Percentiles rank a stretch among this genome's conserved stretches.
Evolutionary conservation across 2,797 vertebrate genomes (phyloP).

Genomic region (Gorsachius magnificus): DNA sequence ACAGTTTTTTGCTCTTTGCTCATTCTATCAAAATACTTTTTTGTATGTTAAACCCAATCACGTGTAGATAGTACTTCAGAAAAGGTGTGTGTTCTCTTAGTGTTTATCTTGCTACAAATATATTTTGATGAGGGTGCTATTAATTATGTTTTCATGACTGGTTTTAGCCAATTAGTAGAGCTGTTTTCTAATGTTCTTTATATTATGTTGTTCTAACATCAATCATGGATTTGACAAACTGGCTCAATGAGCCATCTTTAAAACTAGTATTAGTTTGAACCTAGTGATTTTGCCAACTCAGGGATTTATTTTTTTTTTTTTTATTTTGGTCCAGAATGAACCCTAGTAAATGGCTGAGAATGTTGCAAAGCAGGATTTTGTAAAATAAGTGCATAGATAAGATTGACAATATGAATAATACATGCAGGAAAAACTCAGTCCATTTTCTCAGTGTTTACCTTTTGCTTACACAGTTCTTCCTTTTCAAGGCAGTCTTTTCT

Average conservation of each 20-base stretch:
- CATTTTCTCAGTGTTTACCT: not conserved
- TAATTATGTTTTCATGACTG: not conserved
- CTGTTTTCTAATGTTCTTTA: not conserved
- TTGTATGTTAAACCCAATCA: not conserved
- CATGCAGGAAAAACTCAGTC: not conserved
- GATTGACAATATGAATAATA: not conserved
- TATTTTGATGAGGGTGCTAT: not conserved
- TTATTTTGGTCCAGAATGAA: not conserved
- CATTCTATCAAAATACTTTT: not conserved
- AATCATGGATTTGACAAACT: not conserved
- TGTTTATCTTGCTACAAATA: not conserved
- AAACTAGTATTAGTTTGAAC: not conserved
- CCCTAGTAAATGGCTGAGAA: not conserved
- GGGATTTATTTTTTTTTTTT: not conserved
- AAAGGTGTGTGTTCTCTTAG: not conserved
- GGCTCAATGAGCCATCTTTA: not conserved
- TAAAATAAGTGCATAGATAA: not conserved
- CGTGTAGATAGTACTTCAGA: conserved; percentile 9
- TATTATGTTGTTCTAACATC: not conserved
- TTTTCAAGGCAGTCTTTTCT: not conserved
- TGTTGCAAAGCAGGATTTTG: not conserved
- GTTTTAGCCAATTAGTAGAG: not conserved
- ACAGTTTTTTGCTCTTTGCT: not conserved
- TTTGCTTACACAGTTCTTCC: not conserved
- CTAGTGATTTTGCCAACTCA: not conserved